These are phyloP conservation scores for Neodiprion virginianus DNA, from an alignment of 1,140 invertebrate genomes.

Conservation along the genomic window DNA sequence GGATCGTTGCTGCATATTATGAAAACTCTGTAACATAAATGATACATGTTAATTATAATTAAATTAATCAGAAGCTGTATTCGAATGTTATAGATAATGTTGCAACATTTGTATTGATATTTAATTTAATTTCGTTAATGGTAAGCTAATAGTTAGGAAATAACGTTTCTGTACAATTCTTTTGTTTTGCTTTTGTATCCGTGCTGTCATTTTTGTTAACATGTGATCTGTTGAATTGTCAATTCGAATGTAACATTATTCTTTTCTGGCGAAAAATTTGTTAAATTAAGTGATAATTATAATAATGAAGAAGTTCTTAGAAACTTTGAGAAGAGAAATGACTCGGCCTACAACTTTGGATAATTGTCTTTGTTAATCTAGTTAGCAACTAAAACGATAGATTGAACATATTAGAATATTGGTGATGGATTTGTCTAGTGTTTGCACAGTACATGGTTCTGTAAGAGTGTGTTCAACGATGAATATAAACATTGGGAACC, in stretches of 20 bases:
- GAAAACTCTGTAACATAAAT: conserved; percentile 52
- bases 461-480: not conserved
- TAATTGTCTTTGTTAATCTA: not conserved
- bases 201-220: too few species aligned
- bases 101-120: not conserved
- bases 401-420: not conserved
- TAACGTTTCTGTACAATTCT: not conserved
- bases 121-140: not conserved
- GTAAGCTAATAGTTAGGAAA: not conserved
- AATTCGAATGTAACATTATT: too few species aligned
- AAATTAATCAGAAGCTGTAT: not conserved
- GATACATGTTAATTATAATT: not conserved
- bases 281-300: too few species aligned
- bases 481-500: not conserved
- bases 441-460: not conserved
- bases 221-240: too few species aligned
- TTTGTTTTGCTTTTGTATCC: too few species aligned
- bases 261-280: too few species aligned
- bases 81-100: not conserved
- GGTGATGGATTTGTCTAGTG: not conserved
- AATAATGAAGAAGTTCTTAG: too few species aligned
- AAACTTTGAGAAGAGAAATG: not conserved
- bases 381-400: not conserved
- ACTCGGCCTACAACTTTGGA: not conserved
- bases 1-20: conserved; percentile 58